Percentiles rank a stretch among this genome's conserved stretches.
These are phyloP conservation scores for Diarsia rubi DNA, from an alignment of 2,888 invertebrate genomes.

Conservation along the genomic window DNA sequence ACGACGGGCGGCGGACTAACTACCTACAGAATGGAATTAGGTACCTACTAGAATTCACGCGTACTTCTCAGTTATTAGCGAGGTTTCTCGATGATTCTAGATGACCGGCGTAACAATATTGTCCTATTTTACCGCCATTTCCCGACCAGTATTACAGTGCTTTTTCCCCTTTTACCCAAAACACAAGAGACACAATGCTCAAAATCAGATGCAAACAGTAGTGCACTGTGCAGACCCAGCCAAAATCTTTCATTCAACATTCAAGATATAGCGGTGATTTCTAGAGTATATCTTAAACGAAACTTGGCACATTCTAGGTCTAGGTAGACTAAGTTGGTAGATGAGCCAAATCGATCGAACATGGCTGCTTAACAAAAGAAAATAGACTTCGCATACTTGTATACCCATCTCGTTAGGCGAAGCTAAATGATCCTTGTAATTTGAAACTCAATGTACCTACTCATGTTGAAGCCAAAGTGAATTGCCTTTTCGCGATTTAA, in stretches of 20 bases:
- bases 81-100: no score
- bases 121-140: no score
- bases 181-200: background rate
- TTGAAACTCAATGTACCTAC: constrained; percentile 14
- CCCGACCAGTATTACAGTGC: background rate
- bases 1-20: no score
- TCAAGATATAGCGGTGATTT: constrained; percentile 14
- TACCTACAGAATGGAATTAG: no score
- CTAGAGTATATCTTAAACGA: constrained; percentile 11
- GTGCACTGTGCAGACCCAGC: background rate
- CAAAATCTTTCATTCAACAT: constrained; percentile 19
- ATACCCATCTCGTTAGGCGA: constrained; percentile 35
- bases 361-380: constrained; percentile 36
- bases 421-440: constrained; percentile 56
- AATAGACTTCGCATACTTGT: constrained; percentile 19
- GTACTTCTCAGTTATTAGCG: no score
- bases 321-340: constrained; percentile 43
- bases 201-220: background rate
- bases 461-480: constrained; percentile 3
- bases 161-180: background rate
- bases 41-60: no score
- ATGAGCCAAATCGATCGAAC: constrained; percentile 51
- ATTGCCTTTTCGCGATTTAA: constrained; percentile 1
- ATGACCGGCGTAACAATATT: no score
- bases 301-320: constrained; percentile 44